A percentile compares a stretch with the other conserved stretches of the same genome.
Evolutionary conservation across 2,797 vertebrate genomes (phyloP).

Genomic region (Melanotaenia parkinsoni): DNA sequence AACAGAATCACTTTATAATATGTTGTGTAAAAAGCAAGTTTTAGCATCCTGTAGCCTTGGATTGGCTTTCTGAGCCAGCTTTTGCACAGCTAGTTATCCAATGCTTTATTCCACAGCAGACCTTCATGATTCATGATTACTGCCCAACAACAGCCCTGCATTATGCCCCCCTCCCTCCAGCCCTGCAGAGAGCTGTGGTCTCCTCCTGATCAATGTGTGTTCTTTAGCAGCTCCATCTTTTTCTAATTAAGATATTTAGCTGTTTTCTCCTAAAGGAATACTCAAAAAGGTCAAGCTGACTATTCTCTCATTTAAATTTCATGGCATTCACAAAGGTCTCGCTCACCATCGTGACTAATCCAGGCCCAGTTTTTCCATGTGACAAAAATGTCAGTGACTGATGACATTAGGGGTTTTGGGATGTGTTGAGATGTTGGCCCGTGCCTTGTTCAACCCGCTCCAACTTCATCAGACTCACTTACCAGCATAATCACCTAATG

Average conservation of each 20-base stretch:
- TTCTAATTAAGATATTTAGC: conserved; percentile 73
- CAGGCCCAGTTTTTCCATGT: conserved; percentile 4
- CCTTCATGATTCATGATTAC: conserved; percentile 38
- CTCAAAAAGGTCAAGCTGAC: conserved; percentile 68
- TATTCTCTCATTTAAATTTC: conserved; percentile 44
- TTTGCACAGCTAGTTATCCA: conserved; percentile 17
- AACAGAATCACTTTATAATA: conserved; percentile 3
- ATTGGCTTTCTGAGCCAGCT: conserved; percentile 20
- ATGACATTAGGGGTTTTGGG: conserved; percentile 47
- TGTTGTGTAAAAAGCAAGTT: background rate
- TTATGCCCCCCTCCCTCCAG: conserved; percentile 8
- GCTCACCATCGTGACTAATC: conserved; percentile 21
- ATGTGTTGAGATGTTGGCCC: conserved; percentile 23
- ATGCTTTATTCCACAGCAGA: conserved; percentile 38
- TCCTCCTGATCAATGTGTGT: conserved; percentile 61
- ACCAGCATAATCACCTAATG: conserved; percentile 70
- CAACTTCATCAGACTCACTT: conserved; percentile 48
- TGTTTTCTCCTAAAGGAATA: conserved; percentile 55
- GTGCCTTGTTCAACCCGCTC: conserved; percentile 12
- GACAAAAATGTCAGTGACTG: conserved; percentile 47
- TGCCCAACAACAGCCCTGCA: conserved; percentile 34
- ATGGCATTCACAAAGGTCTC: conserved; percentile 44
- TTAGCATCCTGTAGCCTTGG: conserved; percentile 9
- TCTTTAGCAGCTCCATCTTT: conserved; percentile 51
- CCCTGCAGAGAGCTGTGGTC: conserved; percentile 32